Evolutionary conservation across 2,113 vertebrate genomes (phyloP).

Genomic region (Strigops habroptila): DNA sequence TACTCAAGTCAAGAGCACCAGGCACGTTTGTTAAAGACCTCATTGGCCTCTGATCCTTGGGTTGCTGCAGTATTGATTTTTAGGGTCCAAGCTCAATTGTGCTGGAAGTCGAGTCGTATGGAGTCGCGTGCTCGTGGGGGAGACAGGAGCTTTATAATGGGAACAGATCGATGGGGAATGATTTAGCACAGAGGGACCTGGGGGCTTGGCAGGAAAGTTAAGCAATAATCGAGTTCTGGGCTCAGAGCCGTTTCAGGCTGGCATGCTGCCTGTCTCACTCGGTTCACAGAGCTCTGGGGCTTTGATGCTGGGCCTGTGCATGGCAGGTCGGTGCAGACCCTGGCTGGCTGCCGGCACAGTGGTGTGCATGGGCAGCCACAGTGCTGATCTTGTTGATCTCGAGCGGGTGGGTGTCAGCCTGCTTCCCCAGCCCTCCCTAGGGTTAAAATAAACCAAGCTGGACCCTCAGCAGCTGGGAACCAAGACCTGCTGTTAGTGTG

Average conservation of each 20-base stretch:
- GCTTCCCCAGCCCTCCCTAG: neutral
- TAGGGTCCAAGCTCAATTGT: conserved; percentile 78
- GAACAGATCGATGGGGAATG: conserved; percentile 79
- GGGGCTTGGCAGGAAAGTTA: conserved; percentile 70
- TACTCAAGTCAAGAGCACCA: conserved; percentile 77
- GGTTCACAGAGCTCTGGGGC: neutral
- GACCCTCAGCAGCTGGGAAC: neutral
- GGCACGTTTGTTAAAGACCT: conserved; percentile 90
- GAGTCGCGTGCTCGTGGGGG: conserved; percentile 71
- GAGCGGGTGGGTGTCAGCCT: neutral
- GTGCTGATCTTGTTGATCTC: rapidly evolving
- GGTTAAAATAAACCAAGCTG: neutral
- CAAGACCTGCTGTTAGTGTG: neutral
- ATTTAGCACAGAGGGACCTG: conserved; percentile 76
- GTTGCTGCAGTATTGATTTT: conserved; percentile 85
- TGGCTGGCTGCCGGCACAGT: rapidly evolving
- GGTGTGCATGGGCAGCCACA: rapidly evolving
- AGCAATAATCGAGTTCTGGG: conserved; percentile 70
- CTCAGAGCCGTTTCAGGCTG: conserved; percentile 22
- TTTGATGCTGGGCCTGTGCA: rapidly evolving
- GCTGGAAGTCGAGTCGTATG: conserved; percentile 75
- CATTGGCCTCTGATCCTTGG: conserved; percentile 86
- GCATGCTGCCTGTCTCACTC: conserved; percentile 21
- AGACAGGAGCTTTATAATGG: conserved; percentile 78
- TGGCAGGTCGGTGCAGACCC: rapidly evolving